Conservation (phyloP, 2,797 vertebrate genomes). For the Melanotaenia trifasciata region DNA sequence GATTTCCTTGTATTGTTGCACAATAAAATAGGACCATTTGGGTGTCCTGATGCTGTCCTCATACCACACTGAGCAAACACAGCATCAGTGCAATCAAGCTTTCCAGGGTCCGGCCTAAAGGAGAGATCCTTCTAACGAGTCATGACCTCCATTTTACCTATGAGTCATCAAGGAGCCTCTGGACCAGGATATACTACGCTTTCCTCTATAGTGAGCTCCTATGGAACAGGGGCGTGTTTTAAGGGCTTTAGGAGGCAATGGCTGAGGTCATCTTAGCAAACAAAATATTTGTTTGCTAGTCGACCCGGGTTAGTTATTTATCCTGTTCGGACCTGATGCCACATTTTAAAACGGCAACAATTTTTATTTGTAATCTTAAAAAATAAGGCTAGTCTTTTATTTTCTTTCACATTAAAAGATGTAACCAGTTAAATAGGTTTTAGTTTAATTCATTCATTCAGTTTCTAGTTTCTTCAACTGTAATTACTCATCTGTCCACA, state of each 20-base stretch:
- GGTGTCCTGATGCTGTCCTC: conserved; percentile 64
- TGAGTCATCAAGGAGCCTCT: conserved; percentile 69
- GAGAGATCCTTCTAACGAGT: conserved; percentile 30
- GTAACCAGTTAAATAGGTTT: too few relatives aligned
- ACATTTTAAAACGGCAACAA: too few relatives aligned
- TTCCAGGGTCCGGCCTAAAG: conserved; percentile 23
- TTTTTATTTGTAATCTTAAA: too few relatives aligned
- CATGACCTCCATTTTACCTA: conserved; percentile 77
- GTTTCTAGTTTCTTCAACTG: too few relatives aligned
- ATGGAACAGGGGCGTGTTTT: conserved; percentile 23
- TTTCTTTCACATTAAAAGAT: too few relatives aligned
- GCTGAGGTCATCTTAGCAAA: conserved; percentile 12
- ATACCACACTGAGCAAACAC: conserved; percentile 49
- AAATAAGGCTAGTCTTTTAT: too few relatives aligned
- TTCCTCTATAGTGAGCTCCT: conserved; percentile 55
- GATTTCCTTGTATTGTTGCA: conserved; percentile 78
- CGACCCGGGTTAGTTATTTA: neutral
- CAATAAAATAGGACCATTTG: conserved; percentile 61
- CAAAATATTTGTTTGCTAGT: neutral
- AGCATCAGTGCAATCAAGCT: conserved; percentile 63
- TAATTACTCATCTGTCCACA: too few relatives aligned
- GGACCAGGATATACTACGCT: conserved; percentile 51
- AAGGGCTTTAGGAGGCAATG: conserved; percentile 2
- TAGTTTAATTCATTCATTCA: too few relatives aligned
- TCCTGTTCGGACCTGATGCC: too few relatives aligned